A percentile compares a stretch with the other conserved stretches of the same genome.
Evolutionary conservation across 1,140 invertebrate species (phyloP).

Genomic region (Tribolium castaneum): DNA sequence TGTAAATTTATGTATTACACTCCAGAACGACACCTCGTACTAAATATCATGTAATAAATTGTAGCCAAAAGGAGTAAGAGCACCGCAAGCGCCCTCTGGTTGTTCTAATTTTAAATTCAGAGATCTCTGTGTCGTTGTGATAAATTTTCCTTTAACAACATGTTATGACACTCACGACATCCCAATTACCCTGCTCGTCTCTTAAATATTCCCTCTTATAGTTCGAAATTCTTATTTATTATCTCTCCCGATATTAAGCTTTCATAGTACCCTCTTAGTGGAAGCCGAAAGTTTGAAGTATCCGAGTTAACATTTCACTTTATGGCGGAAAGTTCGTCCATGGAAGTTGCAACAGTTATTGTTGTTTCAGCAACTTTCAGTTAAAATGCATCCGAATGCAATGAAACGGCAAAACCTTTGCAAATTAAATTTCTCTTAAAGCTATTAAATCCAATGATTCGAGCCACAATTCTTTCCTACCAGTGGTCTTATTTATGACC

Average conservation of each 20-base stretch:
- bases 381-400: conserved; percentile 31
- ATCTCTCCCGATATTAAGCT: not conserved
- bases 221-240: not conserved
- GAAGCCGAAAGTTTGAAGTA: conserved; percentile 3
- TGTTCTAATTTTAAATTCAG: too few species aligned
- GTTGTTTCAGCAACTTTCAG: conserved; percentile 30
- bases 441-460: conserved; percentile 36
- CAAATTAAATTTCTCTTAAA: conserved; percentile 25
- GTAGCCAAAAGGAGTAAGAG: too few species aligned
- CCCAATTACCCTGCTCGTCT: too few species aligned
- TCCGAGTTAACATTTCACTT: conserved; percentile 39
- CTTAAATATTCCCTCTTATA: too few species aligned
- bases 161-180: too few species aligned
- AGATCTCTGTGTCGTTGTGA: too few species aligned
- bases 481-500: conserved; percentile 52
- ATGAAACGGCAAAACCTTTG: conserved; percentile 6
- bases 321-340: not conserved
- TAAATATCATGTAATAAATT: too few species aligned
- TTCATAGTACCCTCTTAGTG: not conserved
- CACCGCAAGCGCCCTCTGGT: too few species aligned
- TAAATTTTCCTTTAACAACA: too few species aligned
- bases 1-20: too few species aligned
- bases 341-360: conserved; percentile 36
- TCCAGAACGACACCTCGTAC: too few species aligned
- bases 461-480: conserved; percentile 40